phyloP scores from a whole-genome alignment of 2,113 vertebrate genomes.

The Eurystomus gularis region DNA sequence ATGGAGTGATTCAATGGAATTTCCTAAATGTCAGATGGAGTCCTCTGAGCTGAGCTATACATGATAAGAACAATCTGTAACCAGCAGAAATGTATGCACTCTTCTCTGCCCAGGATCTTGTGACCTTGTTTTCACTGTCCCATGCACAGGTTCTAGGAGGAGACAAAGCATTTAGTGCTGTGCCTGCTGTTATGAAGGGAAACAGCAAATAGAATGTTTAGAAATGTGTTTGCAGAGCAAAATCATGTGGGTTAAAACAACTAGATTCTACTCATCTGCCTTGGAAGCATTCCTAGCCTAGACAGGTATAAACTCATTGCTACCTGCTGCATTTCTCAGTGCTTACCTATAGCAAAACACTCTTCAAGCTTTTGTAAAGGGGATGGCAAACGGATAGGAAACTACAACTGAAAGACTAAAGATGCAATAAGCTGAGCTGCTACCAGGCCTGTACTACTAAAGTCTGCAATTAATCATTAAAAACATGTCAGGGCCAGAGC shows the following conservation, averaged over 20 bases:
- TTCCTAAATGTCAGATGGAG: neutral
- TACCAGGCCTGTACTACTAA: neutral
- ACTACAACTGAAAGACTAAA: neutral
- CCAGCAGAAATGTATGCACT: neutral
- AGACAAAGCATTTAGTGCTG: neutral
- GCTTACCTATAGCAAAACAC: neutral
- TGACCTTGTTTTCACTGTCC: neutral
- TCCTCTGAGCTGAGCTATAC: neutral
- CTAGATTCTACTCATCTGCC: neutral
- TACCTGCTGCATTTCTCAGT: neutral
- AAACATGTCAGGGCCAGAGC: neutral
- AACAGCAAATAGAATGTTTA: neutral
- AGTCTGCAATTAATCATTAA: neutral
- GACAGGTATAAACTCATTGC: neutral
- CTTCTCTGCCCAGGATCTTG: neutral
- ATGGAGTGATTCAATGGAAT: neutral
- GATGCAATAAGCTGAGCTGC: neutral
- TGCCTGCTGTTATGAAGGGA: neutral
- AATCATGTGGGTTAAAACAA: neutral
- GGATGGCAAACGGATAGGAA: neutral
- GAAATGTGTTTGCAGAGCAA: neutral
- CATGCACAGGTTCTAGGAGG: neutral
- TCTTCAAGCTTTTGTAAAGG: neutral
- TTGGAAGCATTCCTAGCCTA: neutral
- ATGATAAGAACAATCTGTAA: neutral